Percentiles rank a stretch among this genome's conserved stretches.
These are phyloP conservation scores for Liolophura sinensis DNA, from an alignment of 1,140 invertebrate species.

Conservation along the genomic window DNA sequence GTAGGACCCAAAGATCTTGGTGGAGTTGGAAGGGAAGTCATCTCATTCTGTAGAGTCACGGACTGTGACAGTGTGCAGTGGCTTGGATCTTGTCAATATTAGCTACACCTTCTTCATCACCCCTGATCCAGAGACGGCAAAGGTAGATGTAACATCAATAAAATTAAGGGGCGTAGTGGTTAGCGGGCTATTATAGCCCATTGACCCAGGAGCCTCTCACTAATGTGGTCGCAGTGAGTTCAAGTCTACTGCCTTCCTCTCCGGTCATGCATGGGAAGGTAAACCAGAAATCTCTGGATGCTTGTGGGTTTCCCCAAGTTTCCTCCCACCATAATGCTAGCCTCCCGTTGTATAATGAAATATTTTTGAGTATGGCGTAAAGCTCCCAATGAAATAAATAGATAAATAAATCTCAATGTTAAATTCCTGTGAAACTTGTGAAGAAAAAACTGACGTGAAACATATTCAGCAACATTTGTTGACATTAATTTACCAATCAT, in stretches of 20 bases:
- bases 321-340: neutral
- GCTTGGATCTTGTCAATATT: constrained; percentile 99
- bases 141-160: constrained; percentile 66
- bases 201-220: no score
- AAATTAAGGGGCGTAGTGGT: no score
- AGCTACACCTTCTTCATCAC: constrained; percentile 97
- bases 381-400: no score
- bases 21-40: constrained; percentile 69
- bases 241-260: no score
- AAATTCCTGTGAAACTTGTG: no score
- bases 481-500: no score
- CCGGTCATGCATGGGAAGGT: no score
- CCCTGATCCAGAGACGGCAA: constrained; percentile 86
- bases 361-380: constrained; percentile 5
- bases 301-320: neutral
- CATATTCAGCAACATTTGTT: no score
- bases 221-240: no score
- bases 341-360: neutral
- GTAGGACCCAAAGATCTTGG: constrained; percentile 83
- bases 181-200: neutral
- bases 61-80: constrained; percentile 96
- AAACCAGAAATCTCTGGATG: neutral
- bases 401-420: no score
- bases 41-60: constrained; percentile 80
- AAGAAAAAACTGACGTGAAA: no score